Conservation (phyloP, 2,888 invertebrate genomes). For the Andrena chrysosceles region DNA sequence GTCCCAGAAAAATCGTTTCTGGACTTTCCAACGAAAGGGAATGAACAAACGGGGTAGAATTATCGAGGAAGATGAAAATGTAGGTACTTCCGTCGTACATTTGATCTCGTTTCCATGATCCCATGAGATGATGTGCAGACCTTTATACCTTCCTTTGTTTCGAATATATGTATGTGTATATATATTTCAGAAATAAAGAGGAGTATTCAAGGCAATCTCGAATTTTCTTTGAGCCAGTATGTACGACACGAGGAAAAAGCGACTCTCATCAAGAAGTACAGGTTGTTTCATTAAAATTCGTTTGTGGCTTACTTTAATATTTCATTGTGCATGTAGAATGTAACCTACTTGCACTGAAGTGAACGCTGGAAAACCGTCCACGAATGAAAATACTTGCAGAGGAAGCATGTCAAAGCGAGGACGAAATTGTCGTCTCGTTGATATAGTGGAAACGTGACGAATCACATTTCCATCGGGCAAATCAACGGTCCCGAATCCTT, state of each 20-base stretch:
- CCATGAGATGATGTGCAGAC: background rate
- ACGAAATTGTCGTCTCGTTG: background rate
- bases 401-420: background rate
- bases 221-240: slow-evolving; percentile 37
- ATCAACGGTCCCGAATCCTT: slow-evolving; percentile 4
- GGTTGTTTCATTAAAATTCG: slow-evolving; percentile 36
- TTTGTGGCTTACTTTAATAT: slow-evolving; percentile 25
- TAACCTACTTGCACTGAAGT: slow-evolving; percentile 4
- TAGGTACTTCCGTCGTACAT: slow-evolving; percentile 8
- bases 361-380: background rate
- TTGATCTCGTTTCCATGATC: slow-evolving; percentile 13
- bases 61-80: slow-evolving; percentile 6
- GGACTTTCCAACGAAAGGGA: background rate
- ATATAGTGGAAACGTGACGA: background rate
- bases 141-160: background rate
- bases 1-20: background rate
- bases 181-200: background rate
- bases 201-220: slow-evolving; percentile 5
- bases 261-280: background rate
- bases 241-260: background rate
- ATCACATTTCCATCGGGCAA: slow-evolving; percentile 4
- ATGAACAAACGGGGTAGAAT: background rate
- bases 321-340: slow-evolving; percentile 12
- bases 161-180: background rate
- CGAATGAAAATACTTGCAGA: background rate